These are phyloP conservation scores for Prosapia bicincta DNA, from an alignment of 2,888 invertebrate genomes.

Conservation along the genomic window DNA sequence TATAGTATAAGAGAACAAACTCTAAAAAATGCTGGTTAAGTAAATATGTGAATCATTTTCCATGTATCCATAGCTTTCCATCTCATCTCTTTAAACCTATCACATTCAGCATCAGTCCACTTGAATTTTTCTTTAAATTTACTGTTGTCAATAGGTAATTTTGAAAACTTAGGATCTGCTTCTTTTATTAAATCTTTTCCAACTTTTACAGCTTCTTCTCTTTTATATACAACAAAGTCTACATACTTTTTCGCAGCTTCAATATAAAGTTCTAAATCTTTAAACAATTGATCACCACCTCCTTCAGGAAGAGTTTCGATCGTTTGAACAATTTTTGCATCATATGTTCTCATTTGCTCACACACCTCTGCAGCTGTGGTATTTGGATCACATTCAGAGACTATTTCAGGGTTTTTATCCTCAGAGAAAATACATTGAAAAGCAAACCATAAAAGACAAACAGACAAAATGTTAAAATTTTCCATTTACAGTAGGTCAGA, in stretches of 20 bases:
- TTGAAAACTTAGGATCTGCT: neutral
- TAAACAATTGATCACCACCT: neutral
- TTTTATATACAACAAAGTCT: slow-evolving; percentile 13
- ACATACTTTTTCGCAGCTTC: neutral
- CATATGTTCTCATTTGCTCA: neutral
- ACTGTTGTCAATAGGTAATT: neutral
- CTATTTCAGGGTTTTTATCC: too few relatives aligned
- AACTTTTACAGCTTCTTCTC: slow-evolving; percentile 5
- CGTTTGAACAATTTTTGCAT: neutral
- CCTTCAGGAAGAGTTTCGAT: neutral
- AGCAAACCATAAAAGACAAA: neutral
- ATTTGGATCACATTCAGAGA: too few relatives aligned
- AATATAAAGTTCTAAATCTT: neutral
- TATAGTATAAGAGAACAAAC: too few relatives aligned
- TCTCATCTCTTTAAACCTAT: neutral
- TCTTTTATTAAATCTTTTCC: slow-evolving; percentile 7
- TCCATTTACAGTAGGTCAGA: neutral
- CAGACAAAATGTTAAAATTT: neutral
- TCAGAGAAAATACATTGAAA: neutral
- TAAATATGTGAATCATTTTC: neutral
- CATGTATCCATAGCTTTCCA: neutral
- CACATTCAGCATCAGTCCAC: neutral
- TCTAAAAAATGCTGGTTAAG: too few relatives aligned
- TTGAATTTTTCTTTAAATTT: neutral
- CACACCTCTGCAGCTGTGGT: neutral